Evolutionary conservation across 2,888 invertebrate species (phyloP).

Genomic region (Yponomeuta evonymella): DNA sequence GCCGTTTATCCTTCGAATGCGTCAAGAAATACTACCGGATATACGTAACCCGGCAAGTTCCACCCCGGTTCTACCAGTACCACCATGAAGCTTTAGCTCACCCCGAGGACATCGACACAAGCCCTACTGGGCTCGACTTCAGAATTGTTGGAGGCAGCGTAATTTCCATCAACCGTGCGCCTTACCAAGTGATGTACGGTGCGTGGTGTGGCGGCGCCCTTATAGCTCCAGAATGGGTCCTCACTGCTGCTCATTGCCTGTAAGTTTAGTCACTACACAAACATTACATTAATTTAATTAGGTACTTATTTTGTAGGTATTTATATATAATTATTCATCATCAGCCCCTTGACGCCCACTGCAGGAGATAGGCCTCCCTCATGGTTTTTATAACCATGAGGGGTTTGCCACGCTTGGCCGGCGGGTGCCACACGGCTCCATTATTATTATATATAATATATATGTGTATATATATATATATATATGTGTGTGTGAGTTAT

Average conservation of each 20-base stretch:
- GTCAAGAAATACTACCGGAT: constrained; percentile 38
- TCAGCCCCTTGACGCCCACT: too few species aligned
- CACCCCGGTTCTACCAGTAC: constrained; percentile 49
- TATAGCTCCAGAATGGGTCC: constrained; percentile 58
- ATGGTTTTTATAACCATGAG: too few species aligned
- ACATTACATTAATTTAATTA: too few species aligned
- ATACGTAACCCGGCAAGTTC: constrained; percentile 34
- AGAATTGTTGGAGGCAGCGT: constrained; percentile 58
- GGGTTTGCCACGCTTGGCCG: too few species aligned
- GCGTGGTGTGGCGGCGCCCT: constrained; percentile 56
- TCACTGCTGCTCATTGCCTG: constrained; percentile 67
- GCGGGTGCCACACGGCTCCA: too few species aligned
- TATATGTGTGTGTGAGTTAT: too few species aligned
- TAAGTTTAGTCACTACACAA: constrained; percentile 29
- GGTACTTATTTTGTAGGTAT: too few species aligned
- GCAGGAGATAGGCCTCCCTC: too few species aligned
- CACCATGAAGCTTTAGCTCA: constrained; percentile 38
- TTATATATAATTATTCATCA: too few species aligned
- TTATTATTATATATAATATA: too few species aligned
- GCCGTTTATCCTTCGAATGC: constrained; percentile 38
- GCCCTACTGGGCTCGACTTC: constrained; percentile 25
- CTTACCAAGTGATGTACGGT: constrained; percentile 59
- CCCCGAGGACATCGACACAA: not conserved
- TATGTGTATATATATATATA: too few species aligned
- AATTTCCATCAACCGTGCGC: constrained; percentile 43